Evolutionary conservation across 2,113 vertebrate species (phyloP), one percentile per base, ranked within the genome.

Genomic region (Myrmecobius fasciatus): DNA sequence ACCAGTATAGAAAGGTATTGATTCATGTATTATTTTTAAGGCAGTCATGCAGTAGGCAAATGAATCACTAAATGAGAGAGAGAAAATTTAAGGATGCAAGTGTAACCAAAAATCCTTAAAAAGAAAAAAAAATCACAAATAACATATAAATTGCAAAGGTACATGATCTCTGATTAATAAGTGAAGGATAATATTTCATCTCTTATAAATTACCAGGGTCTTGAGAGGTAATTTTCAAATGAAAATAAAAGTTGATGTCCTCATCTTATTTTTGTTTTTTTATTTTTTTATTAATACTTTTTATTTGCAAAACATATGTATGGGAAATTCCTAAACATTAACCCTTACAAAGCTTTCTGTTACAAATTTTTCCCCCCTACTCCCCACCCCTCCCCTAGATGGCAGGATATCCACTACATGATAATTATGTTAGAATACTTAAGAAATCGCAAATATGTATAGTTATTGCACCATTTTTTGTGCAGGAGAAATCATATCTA

Each of bases 1-100:
- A 92, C 91, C 92, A 93, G 47, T 28, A 22, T 97, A 67, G 92
- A 94, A 93, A 96, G 67, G 46, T 90, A 91, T 25, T 94, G 95
- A 96, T 96, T 91, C 95, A 96, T 96, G 95, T 94, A 95, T 94
- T 97, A 89, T 96, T 94, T 95, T 95, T 95, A 96, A 94, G 92
- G 88, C 95, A 92, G 54, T 95, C 91, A 92, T 53, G 91, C 92
- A 67, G 92, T 83, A 88, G 51, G 67, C 47, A 94, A 93, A 97
- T 97, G 96, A 96, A 97, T 97, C 97, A 97, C 83, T 67, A 54
- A 24, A 20, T 95, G 36, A 24, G 53, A 51, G 7, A 52, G 53
- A 89, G 48, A 91, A 75, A 54, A 92, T 53, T 52, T 48, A 49
- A 91, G 94, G 96, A 96, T 95, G 91, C 75, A 90, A 10, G 43